Evolutionary conservation across 2,888 invertebrate genomes (phyloP), one percentile per base, ranked within the genome.

Genomic region (Cerastoderma edule): DNA sequence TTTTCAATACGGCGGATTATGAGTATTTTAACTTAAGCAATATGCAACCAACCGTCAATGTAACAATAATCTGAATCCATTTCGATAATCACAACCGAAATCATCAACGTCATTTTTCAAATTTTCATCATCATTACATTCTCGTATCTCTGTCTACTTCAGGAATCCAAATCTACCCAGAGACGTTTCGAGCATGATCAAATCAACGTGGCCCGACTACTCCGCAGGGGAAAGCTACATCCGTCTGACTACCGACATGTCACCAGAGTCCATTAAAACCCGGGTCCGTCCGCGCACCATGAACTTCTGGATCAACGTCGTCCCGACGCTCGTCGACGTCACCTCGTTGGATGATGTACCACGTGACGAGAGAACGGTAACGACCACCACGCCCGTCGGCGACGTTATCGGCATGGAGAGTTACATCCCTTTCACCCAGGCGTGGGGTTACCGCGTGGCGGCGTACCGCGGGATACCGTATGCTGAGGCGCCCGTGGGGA

Each of bases 41-140:
- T n/a, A n/a, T n/a, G n/a, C n/a, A n/a, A n/a, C n/a, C n/a, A n/a
- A n/a, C n/a, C n/a, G n/a, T n/a, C n/a, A n/a, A n/a, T n/a, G n/a
- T n/a, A n/a, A n/a, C n/a, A n/a, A 13, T 30, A 65, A n/a, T n/a
- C n/a, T n/a, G n/a, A n/a, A 54, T 54, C 27, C 53, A 67, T 35
- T 67, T 53, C 28, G 24, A 50, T 16, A 35, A 53, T n/a, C 66
- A 66, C 33, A 66, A 66, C 24, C 46, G 66, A 30, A 54, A 67
- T n/a, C 28, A 54, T 44, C 22, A 46, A 46, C 19, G 46, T 19
- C 46, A 19, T 46, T 46, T 8, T 39, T 16, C 10, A 19, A 2
- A 46, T 2, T 1, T 2, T 46, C 46, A 46, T 5, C 46, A 19
- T 16, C 46, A 5, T 19, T 2, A 1, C 46, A 46, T 19, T 46